These are phyloP conservation scores for Bambusicola thoracicus DNA, from an alignment of 2,113 vertebrate species.

Conservation along the genomic window DNA sequence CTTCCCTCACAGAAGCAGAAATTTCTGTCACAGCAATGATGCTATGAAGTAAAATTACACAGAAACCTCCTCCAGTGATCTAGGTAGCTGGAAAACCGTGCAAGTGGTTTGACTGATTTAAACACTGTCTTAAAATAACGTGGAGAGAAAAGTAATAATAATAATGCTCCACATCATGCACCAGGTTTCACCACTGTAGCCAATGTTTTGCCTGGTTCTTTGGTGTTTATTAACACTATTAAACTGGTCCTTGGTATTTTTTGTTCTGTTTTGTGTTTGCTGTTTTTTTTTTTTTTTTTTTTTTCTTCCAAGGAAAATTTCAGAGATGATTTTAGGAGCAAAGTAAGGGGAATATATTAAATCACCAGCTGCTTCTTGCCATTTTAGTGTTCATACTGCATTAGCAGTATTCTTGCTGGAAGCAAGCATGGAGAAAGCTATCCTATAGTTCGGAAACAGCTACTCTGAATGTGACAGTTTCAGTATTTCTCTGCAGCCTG, in stretches of 20 bases:
- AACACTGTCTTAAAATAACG: not conserved
- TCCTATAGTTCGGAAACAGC: not conserved
- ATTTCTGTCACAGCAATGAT: not conserved
- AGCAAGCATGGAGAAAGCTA: not conserved
- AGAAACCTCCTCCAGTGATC: not conserved
- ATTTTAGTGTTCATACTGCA: not conserved
- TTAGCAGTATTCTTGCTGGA: not conserved
- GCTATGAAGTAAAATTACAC: not conserved
- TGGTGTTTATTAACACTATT: not conserved
- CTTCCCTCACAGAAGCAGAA: not conserved
- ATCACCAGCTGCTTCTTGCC: not conserved
- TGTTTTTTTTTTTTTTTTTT: not conserved
- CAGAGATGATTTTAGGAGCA: not conserved
- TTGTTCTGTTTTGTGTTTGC: not conserved
- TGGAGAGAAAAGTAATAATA: not conserved
- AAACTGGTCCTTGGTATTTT: not conserved
- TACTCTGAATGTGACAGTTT: not conserved
- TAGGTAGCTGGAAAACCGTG: not conserved
- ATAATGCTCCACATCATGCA: accelerated
- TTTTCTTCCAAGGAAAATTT: not conserved
- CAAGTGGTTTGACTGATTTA: not conserved
- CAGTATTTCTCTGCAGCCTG: not conserved
- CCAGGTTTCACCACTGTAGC: not conserved
- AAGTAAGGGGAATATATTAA: not conserved
- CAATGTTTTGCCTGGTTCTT: conserved; percentile 32